A percentile compares a stretch with the other conserved stretches of the same genome.
Evolutionary conservation across 2,113 vertebrate genomes (phyloP).

Genomic region (Rhinoderma darwinii): DNA sequence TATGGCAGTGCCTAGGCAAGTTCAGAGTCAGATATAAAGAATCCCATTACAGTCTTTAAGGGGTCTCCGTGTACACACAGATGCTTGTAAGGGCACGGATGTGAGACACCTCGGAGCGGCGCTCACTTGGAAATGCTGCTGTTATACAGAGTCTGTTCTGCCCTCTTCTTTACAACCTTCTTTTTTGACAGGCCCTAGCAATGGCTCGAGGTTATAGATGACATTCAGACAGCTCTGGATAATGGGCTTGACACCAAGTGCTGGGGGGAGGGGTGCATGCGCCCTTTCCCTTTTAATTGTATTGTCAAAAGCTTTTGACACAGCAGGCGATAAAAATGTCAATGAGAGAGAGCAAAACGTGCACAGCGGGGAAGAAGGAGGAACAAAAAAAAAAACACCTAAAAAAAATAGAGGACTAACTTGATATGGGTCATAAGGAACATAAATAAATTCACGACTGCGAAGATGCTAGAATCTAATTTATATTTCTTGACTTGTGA

Average conservation of each 20-base stretch:
- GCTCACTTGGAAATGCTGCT: not conserved
- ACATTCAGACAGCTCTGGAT: constrained; percentile 67
- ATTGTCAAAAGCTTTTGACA: constrained; percentile 70
- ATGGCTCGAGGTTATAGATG: constrained; percentile 66
- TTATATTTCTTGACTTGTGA: too few species aligned
- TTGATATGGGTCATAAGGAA: not conserved
- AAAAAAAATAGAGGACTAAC: not conserved
- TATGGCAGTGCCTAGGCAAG: not conserved
- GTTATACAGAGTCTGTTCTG: constrained; percentile 22
- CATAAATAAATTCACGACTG: not conserved
- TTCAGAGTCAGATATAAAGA: not conserved
- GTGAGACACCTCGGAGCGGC: not conserved
- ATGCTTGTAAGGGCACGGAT: not conserved
- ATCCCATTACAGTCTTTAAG: not conserved
- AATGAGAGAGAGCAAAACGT: constrained; percentile 62
- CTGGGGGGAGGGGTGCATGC: constrained; percentile 34
- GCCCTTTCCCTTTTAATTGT: constrained; percentile 61
- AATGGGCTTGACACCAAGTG: constrained; percentile 62
- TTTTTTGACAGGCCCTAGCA: constrained; percentile 54
- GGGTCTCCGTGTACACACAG: not conserved
- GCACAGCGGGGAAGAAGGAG: not conserved
- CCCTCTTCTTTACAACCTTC: constrained; percentile 44
- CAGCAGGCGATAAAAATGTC: constrained; percentile 65
- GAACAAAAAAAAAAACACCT: not conserved
- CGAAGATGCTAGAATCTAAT: not conserved